Conservation (phyloP, 1,140 invertebrate species). For the Drosophila murphyi region DNA sequence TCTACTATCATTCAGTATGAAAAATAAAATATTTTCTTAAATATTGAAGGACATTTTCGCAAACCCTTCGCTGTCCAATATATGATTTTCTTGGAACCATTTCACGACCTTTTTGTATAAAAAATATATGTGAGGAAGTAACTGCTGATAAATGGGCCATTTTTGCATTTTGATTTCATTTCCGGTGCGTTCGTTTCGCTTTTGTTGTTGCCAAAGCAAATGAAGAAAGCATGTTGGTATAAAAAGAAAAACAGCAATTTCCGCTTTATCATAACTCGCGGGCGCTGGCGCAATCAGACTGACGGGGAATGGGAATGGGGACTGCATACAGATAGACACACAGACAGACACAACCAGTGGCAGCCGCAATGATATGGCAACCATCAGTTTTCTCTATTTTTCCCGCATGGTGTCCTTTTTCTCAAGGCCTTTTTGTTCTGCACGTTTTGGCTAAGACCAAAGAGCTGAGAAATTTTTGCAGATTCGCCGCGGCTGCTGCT, state of each 20-base stretch:
- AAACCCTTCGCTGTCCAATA: too few relatives aligned
- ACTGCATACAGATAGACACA: conserved; percentile 12
- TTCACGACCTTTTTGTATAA: neutral
- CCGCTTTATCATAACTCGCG: conserved; percentile 54
- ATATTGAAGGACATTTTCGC: too few relatives aligned
- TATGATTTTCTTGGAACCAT: too few relatives aligned
- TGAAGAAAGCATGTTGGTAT: conserved; percentile 21
- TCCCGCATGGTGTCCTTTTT: conserved; percentile 14
- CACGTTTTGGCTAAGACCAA: conserved; percentile 28
- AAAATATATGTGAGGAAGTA: conserved; percentile 15
- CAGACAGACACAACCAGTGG: neutral
- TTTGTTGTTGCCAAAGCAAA: conserved; percentile 27
- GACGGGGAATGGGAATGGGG: too few relatives aligned
- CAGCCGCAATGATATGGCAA: conserved; percentile 31
- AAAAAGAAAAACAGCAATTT: conserved; percentile 72
- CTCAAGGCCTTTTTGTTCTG: conserved; percentile 17
- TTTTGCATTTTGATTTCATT: conserved; percentile 75
- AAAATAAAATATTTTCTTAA: too few relatives aligned
- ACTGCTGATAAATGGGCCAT: conserved; percentile 45
- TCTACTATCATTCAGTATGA: too few relatives aligned
- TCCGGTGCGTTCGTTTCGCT: conserved; percentile 49
- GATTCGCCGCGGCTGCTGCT: neutral
- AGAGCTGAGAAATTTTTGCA: conserved; percentile 23
- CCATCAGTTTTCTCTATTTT: conserved; percentile 10
- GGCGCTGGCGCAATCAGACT: neutral